Conservation (phyloP, 2,113 vertebrate genomes). For the Pipra filicauda region DNA sequence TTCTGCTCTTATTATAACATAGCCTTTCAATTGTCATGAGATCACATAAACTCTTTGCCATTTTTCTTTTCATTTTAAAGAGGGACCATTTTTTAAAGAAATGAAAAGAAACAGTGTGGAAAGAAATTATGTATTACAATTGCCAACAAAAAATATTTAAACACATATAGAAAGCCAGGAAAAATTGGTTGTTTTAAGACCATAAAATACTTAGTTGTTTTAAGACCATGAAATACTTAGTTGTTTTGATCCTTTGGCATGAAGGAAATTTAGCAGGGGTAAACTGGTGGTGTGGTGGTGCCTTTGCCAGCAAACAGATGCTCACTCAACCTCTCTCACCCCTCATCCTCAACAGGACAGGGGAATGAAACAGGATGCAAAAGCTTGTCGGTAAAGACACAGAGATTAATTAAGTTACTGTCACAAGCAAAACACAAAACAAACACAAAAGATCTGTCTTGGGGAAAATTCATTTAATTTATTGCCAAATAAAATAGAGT, state of each 20-base stretch:
- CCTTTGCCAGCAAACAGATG: not conserved
- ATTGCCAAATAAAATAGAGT: not conserved
- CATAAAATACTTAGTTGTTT: not conserved
- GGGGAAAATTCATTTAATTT: not conserved
- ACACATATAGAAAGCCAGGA: not conserved
- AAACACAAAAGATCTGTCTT: not conserved
- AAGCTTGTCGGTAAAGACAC: not conserved
- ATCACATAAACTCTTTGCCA: not conserved
- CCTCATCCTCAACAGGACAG: not conserved
- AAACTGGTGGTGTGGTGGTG: not conserved
- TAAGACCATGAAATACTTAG: not conserved
- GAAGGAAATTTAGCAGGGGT: not conserved
- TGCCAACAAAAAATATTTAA: not conserved
- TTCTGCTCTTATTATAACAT: not conserved
- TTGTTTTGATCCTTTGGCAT: not conserved
- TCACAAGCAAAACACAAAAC: not conserved
- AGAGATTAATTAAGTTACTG: not conserved
- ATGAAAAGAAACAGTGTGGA: not conserved
- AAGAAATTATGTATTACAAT: not conserved
- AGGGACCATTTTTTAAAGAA: conserved; percentile 1
- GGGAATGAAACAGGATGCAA: not conserved
- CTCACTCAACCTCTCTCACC: not conserved
- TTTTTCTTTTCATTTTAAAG: not conserved
- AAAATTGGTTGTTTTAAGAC: not conserved
- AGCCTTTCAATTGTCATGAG: not conserved